Base-by-base conservation (phyloP, 2,797 vertebrate genomes). In the Odontamblyopus rebecca region DNA sequence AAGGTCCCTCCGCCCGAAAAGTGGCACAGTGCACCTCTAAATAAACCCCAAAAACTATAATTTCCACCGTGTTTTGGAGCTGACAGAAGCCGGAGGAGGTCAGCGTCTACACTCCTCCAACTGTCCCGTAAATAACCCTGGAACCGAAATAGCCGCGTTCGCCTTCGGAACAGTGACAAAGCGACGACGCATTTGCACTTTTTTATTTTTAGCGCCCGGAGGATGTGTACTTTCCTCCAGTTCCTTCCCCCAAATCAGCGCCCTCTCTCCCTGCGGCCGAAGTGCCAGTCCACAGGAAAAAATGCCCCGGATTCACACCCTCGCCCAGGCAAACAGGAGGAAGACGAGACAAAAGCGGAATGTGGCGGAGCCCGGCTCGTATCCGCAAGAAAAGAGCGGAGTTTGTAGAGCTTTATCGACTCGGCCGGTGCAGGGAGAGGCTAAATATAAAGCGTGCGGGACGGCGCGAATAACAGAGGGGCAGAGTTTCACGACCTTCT, bases 201-300 rank as follows among this genome's bases (percentile, higher is more conserved):
- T 23, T 92, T 92, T 92, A 90, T 92, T 94, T 93, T 92, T 91
- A 94, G 85, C 68, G 85, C 67, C 29, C 59, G 19, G 81, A 85
- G 91, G 93, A 94, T 95, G 94, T 95, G 87, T 92, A 93, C 88
- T 89, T 88, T 92, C 92, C 89, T 89, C 77, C 85, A 93, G 93
- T 83, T 95, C 93, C 94, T 95, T 95, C 94, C 94, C 93, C 90
- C 92, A 92, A 59, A 59, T 86, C 91, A 93, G 87, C 76, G 80
- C 81, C 89, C 91, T 91, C 92, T 88, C 89, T 32, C 87, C 80
- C 82, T 94, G 91, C 69, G 85, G 92, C 91, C 93, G 93, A 82
- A 69, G 80, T 86, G 84, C 83, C 83, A 85, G 74, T 70, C 73
- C 27, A 76, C 32, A 26, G 61, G 72, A 78, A 82, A 85, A 73